phyloP scores from a whole-genome alignment of 2,113 vertebrate species.

The Dicaeum eximium region DNA sequence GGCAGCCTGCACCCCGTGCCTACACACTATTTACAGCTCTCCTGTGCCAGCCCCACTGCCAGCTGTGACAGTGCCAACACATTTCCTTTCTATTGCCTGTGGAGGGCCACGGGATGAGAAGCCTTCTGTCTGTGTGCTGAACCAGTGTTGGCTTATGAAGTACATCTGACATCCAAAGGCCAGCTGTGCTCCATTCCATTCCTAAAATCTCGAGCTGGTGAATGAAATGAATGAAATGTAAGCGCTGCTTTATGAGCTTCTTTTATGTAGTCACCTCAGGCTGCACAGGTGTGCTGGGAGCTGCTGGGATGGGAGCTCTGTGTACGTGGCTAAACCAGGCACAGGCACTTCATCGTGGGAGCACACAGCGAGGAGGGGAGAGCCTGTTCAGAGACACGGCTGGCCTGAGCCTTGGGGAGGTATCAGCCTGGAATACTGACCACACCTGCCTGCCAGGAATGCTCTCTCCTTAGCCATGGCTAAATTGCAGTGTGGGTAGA shows the following conservation, averaged over 20 bases:
- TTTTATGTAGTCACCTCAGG: slow-evolving; percentile 60
- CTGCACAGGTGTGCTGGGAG: slow-evolving; percentile 58
- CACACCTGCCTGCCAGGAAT: background rate
- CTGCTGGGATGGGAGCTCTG: slow-evolving; percentile 22
- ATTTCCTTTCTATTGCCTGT: slow-evolving; percentile 32
- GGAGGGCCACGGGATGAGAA: background rate
- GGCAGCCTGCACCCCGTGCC: slow-evolving; percentile 41
- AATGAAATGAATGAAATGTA: slow-evolving; percentile 48
- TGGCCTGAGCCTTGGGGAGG: background rate
- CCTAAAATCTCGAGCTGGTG: background rate
- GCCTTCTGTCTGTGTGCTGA: slow-evolving; percentile 40
- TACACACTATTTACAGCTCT: slow-evolving; percentile 45
- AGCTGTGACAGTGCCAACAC: slow-evolving; percentile 46
- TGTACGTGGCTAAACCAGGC: background rate
- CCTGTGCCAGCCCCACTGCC: slow-evolving; percentile 28
- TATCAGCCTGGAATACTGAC: background rate
- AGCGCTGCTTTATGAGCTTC: background rate
- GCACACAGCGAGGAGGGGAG: background rate
- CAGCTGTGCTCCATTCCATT: slow-evolving; percentile 48
- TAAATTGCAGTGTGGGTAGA: background rate
- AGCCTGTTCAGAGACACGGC: background rate
- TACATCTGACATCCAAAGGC: slow-evolving; percentile 37
- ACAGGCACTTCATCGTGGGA: background rate
- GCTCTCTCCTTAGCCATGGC: background rate
- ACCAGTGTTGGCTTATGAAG: slow-evolving; percentile 5